Conservation (phyloP, 64 coral and sea anemone genomes). For the Pachyseris speciosa region DNA sequence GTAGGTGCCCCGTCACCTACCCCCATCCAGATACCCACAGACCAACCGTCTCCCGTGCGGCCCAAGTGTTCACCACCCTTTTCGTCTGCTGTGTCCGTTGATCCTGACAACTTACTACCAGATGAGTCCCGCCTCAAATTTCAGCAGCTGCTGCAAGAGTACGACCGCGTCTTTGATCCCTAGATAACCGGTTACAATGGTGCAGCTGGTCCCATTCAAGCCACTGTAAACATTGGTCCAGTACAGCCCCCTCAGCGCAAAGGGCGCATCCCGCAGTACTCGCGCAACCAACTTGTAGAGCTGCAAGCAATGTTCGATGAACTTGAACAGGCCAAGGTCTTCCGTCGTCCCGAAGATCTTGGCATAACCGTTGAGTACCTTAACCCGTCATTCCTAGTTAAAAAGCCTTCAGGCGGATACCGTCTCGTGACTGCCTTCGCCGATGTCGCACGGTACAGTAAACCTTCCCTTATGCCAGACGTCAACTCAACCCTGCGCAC, state of each 20-base stretch:
- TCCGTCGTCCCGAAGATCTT: slow-evolving; percentile 41
- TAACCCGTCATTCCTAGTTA: slow-evolving; percentile 39
- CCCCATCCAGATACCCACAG: not conserved
- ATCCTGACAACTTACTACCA: slow-evolving; percentile 31
- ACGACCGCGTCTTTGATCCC: slow-evolving; percentile 27
- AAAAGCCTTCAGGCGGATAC: slow-evolving; percentile 32
- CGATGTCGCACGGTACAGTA: slow-evolving; percentile 49
- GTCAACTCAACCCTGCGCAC: slow-evolving; percentile 36
- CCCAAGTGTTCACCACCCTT: not conserved
- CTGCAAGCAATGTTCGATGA: slow-evolving; percentile 52
- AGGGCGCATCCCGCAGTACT: slow-evolving; percentile 53
- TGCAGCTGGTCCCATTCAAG: slow-evolving; percentile 42
- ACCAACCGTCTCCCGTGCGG: not conserved
- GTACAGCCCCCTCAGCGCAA: slow-evolving; percentile 53
- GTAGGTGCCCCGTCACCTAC: not conserved
- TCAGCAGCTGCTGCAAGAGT: not conserved
- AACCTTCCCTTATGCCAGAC: slow-evolving; percentile 60
- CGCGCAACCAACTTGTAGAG: slow-evolving; percentile 24
- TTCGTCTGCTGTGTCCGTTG: not conserved
- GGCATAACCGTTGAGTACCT: slow-evolving; percentile 45
- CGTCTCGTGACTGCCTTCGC: slow-evolving; percentile 27
- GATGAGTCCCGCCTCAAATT: not conserved
- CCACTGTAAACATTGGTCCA: slow-evolving; percentile 31
- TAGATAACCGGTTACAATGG: slow-evolving; percentile 49
- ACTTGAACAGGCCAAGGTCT: slow-evolving; percentile 17